These are phyloP conservation scores for Alectura lathami DNA, from an alignment of 2,113 vertebrate species.

Conservation along the genomic window DNA sequence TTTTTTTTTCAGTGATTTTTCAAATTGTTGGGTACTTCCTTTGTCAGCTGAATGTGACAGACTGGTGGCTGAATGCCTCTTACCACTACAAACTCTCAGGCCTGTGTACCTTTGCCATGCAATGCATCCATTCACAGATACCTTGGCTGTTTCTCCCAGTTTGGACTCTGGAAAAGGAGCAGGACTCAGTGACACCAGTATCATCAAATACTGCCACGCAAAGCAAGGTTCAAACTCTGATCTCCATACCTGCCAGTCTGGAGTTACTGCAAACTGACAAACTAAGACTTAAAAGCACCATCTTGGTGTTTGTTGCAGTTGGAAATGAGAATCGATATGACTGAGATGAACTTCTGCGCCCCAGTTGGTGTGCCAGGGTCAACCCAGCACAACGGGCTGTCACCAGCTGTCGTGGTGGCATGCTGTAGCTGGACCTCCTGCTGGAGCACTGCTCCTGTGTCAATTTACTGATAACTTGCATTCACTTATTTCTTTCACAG, in stretches of 20 bases:
- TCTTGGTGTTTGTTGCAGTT: not conserved
- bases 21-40: not conserved
- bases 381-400: not conserved
- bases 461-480: not conserved
- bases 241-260: not conserved
- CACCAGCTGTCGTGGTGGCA: not conserved
- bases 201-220: not conserved
- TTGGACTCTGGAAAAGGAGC: not conserved
- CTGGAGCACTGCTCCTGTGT: not conserved
- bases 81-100: not conserved
- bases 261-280: not conserved
- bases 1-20: not conserved
- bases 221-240: not conserved
- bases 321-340: not conserved
- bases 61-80: not conserved
- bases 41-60: not conserved
- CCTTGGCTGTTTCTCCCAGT: not conserved
- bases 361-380: not conserved
- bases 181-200: not conserved
- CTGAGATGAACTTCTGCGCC: not conserved
- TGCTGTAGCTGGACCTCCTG: not conserved
- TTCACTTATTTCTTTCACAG: not conserved
- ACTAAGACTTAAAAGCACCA: not conserved
- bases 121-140: not conserved
- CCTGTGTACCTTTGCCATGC: not conserved